These are phyloP conservation scores for Caerostris darwini DNA, from an alignment of 1,140 invertebrate species.

Conservation along the genomic window DNA sequence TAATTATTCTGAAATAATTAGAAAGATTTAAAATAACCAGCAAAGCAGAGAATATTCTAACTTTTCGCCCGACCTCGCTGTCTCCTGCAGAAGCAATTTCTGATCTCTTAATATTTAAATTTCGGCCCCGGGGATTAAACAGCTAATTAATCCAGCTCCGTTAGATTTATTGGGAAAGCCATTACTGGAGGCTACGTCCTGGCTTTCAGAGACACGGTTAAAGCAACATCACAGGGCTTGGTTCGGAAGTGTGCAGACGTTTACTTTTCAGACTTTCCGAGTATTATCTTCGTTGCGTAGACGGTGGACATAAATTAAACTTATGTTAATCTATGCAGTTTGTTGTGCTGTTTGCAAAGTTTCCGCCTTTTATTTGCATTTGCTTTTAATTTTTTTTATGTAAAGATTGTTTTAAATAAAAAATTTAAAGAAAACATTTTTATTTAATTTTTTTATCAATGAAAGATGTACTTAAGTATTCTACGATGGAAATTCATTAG, in stretches of 20 bases:
- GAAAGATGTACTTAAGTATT: too few relatives aligned
- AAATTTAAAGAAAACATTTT: too few relatives aligned
- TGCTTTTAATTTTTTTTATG: too few relatives aligned
- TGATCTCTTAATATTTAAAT: slow-evolving; percentile 57
- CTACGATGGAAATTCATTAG: too few relatives aligned
- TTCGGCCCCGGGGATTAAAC: slow-evolving; percentile 11
- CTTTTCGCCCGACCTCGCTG: background rate
- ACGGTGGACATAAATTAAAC: background rate
- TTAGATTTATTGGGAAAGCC: background rate
- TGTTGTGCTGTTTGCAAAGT: too few relatives aligned
- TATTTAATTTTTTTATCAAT: too few relatives aligned
- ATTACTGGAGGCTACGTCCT: too few relatives aligned
- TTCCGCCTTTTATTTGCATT: background rate
- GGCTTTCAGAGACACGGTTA: background rate
- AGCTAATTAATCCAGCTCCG: slow-evolving; percentile 47
- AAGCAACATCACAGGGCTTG: background rate
- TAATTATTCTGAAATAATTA: background rate
- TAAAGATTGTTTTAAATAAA: too few relatives aligned
- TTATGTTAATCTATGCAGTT: background rate
- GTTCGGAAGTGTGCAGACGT: background rate
- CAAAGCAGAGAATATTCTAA: background rate
- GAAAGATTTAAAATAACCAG: slow-evolving; percentile 31
- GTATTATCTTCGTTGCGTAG: background rate
- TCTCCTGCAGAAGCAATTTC: background rate
- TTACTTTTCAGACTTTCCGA: background rate